These are phyloP conservation scores for Chloroceryle amazona DNA, from an alignment of 2,797 vertebrate species.

Conservation along the genomic window DNA sequence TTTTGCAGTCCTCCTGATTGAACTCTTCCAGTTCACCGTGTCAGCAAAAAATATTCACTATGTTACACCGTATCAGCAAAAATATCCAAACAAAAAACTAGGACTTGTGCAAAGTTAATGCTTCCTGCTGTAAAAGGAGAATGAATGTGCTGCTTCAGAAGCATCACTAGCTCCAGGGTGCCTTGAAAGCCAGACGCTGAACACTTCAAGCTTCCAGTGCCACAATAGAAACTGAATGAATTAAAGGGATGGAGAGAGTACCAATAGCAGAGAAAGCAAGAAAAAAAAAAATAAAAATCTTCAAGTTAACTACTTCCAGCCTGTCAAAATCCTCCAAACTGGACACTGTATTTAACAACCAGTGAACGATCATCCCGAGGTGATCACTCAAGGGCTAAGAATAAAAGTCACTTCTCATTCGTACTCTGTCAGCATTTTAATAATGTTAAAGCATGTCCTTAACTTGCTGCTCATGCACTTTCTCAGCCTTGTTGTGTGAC, in stretches of 20 bases:
- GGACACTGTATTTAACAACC: rapidly evolving
- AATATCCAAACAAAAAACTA: not conserved
- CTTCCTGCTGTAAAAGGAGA: not conserved
- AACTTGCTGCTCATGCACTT: not conserved
- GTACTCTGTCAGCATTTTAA: not conserved
- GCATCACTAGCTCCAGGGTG: not conserved
- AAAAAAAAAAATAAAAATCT: not conserved
- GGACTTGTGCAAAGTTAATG: not conserved
- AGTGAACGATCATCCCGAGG: not conserved
- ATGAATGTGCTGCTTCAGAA: not conserved
- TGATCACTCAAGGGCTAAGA: not conserved
- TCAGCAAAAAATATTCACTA: not conserved
- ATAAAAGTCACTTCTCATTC: not conserved
- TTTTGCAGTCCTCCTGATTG: not conserved
- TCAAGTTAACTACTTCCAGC: not conserved
- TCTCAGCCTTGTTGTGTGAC: not conserved
- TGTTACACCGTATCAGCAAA: not conserved
- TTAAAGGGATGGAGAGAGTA: not conserved
- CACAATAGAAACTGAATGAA: not conserved
- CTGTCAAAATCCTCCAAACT: not conserved
- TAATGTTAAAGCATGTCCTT: not conserved
- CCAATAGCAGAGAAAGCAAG: not conserved
- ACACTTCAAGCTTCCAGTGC: not conserved
- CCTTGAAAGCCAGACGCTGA: not conserved
- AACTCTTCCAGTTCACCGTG: not conserved